Base-by-base conservation (phyloP, 2,797 vertebrate species). In the Uromys caudimaculatus region DNA sequence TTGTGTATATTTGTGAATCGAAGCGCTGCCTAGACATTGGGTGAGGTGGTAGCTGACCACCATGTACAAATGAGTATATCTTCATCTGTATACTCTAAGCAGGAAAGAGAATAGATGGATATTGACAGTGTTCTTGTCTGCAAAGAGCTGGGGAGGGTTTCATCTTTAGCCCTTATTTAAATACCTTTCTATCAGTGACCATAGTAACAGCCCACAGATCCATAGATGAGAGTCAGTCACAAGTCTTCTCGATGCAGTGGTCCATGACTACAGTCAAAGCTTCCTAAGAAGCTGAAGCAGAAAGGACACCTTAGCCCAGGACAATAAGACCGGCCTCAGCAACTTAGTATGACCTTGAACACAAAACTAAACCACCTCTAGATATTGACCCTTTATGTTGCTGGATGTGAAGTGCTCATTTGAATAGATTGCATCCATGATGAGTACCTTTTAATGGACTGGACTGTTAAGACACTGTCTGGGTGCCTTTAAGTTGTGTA, bases 401-500 rank as follows among this genome's bases (percentile, higher is more conserved):
- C 64, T 54, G 14, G 29, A 35, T 82, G 44, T 60, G 27, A 87
- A 44, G 29, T 81, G n/a, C n/a, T 62, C 67, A 12, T 62, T 76
- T 89, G 85, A 95, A 76, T 64, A 50, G 58, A 6, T 38, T 9
- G 69, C 85, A 8, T 77, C 78, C 4, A 0, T 58, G 62, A 10
- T 83, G 21, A n/a, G 21, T 35, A 73, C 41, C 58, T 92, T 89
- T 84, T 90, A 95, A 75, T 64, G 58, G 4, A 95, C 29, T 78
- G 1, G 6, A 95, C 29, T 75, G 1, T n/a, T 82, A 64, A 64
- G 35, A 69, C 67, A 69, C 67, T n/a, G 10, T 78, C 52, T 87
- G 41, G 29, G 3, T 76, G 32, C 41, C 54, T 94, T 91, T 6
- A 69, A 9, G 73, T 16, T 78, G 24, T 84, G 35, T 58, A 83